A percentile compares a stretch with the other conserved stretches of the same genome.
phyloP scores from a whole-genome alignment of 2,797 vertebrate genomes.

The Onychomys leucogaster region DNA sequence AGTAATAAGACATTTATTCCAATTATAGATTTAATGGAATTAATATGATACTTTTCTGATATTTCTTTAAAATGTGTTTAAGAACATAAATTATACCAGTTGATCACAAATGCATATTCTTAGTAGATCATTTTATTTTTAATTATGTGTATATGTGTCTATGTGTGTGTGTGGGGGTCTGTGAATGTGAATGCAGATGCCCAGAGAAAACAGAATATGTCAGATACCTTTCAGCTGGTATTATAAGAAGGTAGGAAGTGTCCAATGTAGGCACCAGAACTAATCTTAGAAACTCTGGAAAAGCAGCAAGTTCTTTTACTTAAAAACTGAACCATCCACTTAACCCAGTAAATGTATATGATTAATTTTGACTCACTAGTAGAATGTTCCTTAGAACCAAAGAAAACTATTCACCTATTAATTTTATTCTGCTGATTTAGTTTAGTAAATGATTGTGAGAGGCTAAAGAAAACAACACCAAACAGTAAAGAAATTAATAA shows the following conservation, averaged over 20 bases:
- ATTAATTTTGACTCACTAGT: constrained; percentile 52
- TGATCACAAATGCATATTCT: constrained; percentile 31
- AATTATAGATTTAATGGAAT: constrained; percentile 21
- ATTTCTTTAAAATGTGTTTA: constrained; percentile 34
- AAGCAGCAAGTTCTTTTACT: not conserved
- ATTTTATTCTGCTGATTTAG: constrained; percentile 68
- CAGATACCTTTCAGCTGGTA: not conserved
- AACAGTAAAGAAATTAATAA: constrained; percentile 65
- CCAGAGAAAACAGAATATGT: not conserved
- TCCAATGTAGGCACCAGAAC: not conserved
- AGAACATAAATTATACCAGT: not conserved
- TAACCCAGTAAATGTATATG: not conserved
- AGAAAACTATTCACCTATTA: constrained; percentile 23
- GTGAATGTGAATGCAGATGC: not conserved
- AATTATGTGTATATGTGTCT: not conserved
- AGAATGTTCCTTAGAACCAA: constrained; percentile 47
- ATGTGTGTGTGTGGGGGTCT: not conserved
- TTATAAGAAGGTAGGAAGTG: not conserved
- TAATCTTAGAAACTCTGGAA: not conserved
- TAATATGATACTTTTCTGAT: constrained; percentile 18
- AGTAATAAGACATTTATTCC: not conserved
- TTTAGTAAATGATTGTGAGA: constrained; percentile 58
- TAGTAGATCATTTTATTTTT: constrained; percentile 32
- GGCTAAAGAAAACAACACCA: constrained; percentile 34
- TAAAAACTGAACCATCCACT: not conserved